Evolutionary conservation across 2,797 vertebrate genomes (phyloP).

Genomic region (Natrix natrix): DNA sequence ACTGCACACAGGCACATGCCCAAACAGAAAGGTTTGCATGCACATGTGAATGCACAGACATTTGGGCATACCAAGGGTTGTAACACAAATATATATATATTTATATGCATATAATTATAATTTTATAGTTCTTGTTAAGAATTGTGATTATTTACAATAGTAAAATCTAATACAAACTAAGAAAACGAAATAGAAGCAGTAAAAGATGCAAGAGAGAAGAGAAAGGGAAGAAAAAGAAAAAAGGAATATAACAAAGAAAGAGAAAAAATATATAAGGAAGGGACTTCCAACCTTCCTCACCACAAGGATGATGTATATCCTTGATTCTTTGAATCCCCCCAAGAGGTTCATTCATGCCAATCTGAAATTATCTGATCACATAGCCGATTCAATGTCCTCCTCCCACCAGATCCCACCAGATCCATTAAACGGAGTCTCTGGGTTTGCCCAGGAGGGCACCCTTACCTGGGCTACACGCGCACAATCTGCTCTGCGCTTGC

Average conservation of each 20-base stretch:
- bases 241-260: neutral
- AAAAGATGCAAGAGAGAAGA: neutral
- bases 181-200: neutral
- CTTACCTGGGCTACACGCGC: neutral
- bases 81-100: too few species aligned
- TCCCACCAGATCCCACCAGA: neutral
- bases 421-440: neutral
- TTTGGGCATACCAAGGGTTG: too few species aligned
- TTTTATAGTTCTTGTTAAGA: neutral
- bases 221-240: neutral
- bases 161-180: neutral
- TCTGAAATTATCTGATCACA: neutral
- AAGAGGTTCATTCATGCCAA: neutral
- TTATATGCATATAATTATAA: neutral
- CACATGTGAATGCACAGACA: too few species aligned
- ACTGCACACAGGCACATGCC: too few species aligned
- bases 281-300: neutral
- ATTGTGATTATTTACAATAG: neutral
- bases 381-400: neutral
- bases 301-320: neutral
- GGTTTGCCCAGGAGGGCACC: neutral
- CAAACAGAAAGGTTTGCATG: too few species aligned
- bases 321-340: neutral
- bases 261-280: neutral
- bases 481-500: neutral